These are phyloP conservation scores for Tapirus terrestris DNA, from an alignment of 2,113 vertebrate species.

Conservation along the genomic window DNA sequence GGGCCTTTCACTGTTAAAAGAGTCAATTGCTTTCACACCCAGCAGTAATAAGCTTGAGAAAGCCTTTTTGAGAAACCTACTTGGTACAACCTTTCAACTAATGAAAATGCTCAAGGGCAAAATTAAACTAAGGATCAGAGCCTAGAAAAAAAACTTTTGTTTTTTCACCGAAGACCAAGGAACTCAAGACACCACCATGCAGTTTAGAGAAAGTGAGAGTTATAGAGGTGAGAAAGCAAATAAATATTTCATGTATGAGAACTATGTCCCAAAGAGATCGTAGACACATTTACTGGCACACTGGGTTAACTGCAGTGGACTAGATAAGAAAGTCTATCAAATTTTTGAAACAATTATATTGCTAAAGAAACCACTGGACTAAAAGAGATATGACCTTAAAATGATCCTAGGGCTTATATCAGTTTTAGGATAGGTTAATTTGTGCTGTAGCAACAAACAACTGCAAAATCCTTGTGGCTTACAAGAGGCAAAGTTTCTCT, in stretches of 20 bases:
- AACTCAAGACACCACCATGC: neutral
- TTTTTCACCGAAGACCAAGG: neutral
- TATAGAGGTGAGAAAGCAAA: neutral
- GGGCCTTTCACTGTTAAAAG: neutral
- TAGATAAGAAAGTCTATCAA: neutral
- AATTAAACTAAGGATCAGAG: neutral
- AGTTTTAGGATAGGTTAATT: neutral
- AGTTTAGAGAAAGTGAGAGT: neutral
- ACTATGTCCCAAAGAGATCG: neutral
- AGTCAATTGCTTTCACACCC: neutral
- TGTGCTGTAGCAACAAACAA: neutral
- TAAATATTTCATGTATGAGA: neutral
- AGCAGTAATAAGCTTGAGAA: neutral
- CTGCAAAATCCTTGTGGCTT: neutral
- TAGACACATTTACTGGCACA: neutral
- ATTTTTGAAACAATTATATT: neutral
- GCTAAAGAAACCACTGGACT: neutral
- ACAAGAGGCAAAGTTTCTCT: neutral
- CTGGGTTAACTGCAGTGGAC: neutral
- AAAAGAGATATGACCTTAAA: neutral
- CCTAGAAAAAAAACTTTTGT: neutral
- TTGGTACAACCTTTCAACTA: neutral
- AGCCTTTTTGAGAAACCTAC: neutral
- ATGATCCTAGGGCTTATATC: neutral
- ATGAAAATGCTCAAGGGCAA: constrained; percentile 43